Conservation (phyloP, 2,113 vertebrate species). For the Urocolius indicus region DNA sequence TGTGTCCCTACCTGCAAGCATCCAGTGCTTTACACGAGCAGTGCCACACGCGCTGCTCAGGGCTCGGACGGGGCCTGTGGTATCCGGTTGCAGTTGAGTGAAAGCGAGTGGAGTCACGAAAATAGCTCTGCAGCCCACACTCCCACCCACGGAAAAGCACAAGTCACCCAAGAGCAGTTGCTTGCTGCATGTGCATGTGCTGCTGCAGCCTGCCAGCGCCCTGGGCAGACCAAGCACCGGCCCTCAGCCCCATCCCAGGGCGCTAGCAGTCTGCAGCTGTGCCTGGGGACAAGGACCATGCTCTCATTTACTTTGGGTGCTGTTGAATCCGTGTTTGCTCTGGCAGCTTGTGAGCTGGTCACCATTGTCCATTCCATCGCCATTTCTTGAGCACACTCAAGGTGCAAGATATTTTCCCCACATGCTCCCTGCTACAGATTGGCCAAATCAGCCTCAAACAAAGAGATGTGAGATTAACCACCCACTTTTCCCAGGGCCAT, state of each 20-base stretch:
- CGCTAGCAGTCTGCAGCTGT: not conserved
- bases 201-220: not conserved
- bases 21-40: not conserved
- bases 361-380: fast-evolving
- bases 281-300: not conserved
- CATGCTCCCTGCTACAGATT: not conserved
- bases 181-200: not conserved
- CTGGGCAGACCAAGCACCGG: not conserved
- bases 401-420: not conserved
- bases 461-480: not conserved
- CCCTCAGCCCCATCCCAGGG: not conserved
- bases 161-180: not conserved
- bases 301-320: not conserved
- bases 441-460: not conserved
- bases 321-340: not conserved
- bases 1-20: not conserved
- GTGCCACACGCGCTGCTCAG: not conserved
- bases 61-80: not conserved
- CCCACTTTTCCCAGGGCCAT: not conserved
- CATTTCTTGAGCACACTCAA: not conserved
- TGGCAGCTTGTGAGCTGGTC: not conserved
- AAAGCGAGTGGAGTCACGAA: conserved; percentile 40
- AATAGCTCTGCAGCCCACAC: conserved; percentile 42
- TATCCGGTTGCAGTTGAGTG: conserved; percentile 41
- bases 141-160: conserved; percentile 8